Conservation (phyloP, 1,140 invertebrate genomes). For the Pseudachorutes palmiensis region DNA sequence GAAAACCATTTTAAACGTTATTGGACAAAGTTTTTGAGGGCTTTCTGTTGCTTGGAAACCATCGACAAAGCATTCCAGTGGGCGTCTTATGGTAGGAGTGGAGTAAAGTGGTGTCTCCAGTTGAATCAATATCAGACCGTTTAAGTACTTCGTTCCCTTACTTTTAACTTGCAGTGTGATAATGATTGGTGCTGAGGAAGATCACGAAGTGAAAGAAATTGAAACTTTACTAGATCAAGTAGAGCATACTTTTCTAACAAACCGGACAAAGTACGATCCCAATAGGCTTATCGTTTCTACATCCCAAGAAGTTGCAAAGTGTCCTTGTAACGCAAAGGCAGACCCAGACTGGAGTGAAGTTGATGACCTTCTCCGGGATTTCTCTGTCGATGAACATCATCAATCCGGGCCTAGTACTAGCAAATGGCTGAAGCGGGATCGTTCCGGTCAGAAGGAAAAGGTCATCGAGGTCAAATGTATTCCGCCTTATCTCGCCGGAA, state of each 20-base stretch:
- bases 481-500: slow-evolving; percentile 31
- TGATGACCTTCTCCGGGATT: slow-evolving; percentile 32
- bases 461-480: slow-evolving; percentile 23
- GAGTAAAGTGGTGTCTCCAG: no score
- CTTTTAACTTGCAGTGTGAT: no score
- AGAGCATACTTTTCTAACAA: slow-evolving; percentile 28
- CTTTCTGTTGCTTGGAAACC: no score
- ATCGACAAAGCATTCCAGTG: no score
- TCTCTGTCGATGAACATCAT: slow-evolving; percentile 30
- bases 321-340: slow-evolving; percentile 25
- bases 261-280: neutral
- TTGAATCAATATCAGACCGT: no score
- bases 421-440: slow-evolving; percentile 20
- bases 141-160: no score
- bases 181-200: neutral
- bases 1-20: no score
- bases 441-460: neutral
- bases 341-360: slow-evolving; percentile 35
- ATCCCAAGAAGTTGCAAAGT: slow-evolving; percentile 16
- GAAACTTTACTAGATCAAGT: slow-evolving; percentile 32
- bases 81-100: no score
- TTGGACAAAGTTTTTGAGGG: no score
- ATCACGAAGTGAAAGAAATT: slow-evolving; percentile 18
- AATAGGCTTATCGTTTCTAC: slow-evolving; percentile 12
- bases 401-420: slow-evolving; percentile 5